A percentile compares a stretch with the other conserved stretches of the same genome.
Evolutionary conservation across 2,797 vertebrate genomes (phyloP).

Genomic region (Halcyon badia): DNA sequence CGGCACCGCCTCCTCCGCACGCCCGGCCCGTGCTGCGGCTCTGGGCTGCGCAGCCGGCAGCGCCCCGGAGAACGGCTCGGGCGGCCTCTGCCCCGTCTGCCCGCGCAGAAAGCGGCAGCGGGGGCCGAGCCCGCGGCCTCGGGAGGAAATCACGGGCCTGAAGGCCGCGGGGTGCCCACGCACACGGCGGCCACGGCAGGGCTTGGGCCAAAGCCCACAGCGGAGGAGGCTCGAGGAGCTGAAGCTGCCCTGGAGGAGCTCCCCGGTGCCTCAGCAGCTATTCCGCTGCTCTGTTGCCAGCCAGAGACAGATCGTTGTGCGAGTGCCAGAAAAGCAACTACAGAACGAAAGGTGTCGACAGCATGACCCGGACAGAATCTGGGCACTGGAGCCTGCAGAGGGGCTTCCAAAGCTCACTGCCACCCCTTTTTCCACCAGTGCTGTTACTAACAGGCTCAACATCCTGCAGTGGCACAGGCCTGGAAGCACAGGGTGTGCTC

Average conservation of each 20-base stretch:
- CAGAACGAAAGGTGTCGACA: not conserved
- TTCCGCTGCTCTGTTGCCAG: not conserved
- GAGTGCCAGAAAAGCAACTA: not conserved
- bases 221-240: not conserved
- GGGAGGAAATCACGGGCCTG: not conserved
- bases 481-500: rapidly evolving
- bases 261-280: not conserved
- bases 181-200: not conserved
- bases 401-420: not conserved
- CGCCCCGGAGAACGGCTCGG: too few species aligned
- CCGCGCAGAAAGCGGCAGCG: not conserved
- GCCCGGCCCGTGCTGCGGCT: not conserved
- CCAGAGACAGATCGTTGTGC: not conserved
- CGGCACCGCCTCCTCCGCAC: not conserved
- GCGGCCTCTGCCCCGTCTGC: not conserved
- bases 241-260: not conserved
- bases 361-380: not conserved
- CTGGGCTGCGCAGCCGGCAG: not conserved
- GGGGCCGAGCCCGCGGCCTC: too few species aligned
- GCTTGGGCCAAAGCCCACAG: rapidly evolving
- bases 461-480: not conserved
- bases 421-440: not conserved
- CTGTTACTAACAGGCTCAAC: not conserved
- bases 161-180: rapidly evolving
- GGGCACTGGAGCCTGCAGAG: not conserved